Conservation (phyloP, 2,888 invertebrate species). For the Drepana falcataria region DNA sequence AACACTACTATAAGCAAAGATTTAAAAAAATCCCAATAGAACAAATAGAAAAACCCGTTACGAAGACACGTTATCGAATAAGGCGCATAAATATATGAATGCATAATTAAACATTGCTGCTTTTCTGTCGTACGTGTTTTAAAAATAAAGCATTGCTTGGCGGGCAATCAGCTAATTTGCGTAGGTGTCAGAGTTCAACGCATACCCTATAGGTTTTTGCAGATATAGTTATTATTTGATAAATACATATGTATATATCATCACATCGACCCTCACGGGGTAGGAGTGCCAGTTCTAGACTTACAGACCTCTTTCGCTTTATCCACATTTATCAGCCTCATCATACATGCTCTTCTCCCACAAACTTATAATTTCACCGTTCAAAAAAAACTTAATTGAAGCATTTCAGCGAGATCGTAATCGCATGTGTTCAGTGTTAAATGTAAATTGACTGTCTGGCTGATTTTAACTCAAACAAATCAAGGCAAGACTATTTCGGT, state of each 20-base stretch:
- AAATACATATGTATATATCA: too few species aligned
- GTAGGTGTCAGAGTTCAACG: slow-evolving; percentile 57
- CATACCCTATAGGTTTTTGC: slow-evolving; percentile 25
- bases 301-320: too few species aligned
- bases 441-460: neutral
- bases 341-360: neutral
- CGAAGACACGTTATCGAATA: neutral
- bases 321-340: too few species aligned
- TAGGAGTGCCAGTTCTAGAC: too few species aligned
- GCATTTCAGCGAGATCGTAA: neutral
- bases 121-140: neutral
- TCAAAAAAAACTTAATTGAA: slow-evolving; percentile 8
- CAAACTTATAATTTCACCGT: slow-evolving; percentile 35
- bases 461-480: neutral
- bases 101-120: neutral
- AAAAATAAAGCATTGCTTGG: slow-evolving; percentile 12
- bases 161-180: slow-evolving; percentile 39
- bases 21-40: neutral
- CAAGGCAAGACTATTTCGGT: neutral
- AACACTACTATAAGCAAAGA: neutral
- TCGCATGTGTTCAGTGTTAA: neutral
- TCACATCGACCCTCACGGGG: too few species aligned
- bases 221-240: slow-evolving; percentile 16
- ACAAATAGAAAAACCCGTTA: neutral
- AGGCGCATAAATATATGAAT: slow-evolving; percentile 1